Conservation (phyloP, 2,113 vertebrate species). For the Numenius arquata region DNA sequence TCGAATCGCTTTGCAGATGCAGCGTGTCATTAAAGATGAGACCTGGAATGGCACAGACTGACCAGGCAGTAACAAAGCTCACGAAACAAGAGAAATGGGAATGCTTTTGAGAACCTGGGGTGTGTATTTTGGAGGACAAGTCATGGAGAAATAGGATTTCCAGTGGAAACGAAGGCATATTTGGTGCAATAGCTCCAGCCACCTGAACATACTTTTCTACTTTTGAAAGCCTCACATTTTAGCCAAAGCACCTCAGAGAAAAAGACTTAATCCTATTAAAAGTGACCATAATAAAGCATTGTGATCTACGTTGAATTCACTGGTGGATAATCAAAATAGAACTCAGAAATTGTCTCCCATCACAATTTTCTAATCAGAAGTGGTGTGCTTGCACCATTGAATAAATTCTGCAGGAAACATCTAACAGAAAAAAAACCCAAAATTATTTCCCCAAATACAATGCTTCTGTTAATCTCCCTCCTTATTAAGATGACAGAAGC, state of each 20-base stretch:
- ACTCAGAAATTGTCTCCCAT: background rate
- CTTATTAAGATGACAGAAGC: background rate
- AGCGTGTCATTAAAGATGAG: background rate
- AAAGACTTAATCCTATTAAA: background rate
- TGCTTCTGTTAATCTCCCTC: background rate
- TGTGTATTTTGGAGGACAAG: background rate
- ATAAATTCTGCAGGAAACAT: background rate
- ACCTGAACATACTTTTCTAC: background rate
- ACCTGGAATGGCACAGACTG: background rate
- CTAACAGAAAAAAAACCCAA: background rate
- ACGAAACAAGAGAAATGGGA: background rate
- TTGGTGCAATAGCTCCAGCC: background rate
- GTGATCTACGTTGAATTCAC: background rate
- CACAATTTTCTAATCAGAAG: background rate
- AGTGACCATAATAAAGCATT: background rate
- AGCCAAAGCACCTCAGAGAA: background rate
- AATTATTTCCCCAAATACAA: background rate
- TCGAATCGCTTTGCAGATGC: background rate
- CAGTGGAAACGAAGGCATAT: background rate
- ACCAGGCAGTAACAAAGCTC: background rate
- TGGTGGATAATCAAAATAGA: background rate
- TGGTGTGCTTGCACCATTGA: background rate
- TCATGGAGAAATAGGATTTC: background rate
- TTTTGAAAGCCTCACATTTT: background rate
- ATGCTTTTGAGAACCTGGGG: background rate